Evolutionary conservation across 2,797 vertebrate genomes (phyloP).

Genomic region (Valencia hispanica): DNA sequence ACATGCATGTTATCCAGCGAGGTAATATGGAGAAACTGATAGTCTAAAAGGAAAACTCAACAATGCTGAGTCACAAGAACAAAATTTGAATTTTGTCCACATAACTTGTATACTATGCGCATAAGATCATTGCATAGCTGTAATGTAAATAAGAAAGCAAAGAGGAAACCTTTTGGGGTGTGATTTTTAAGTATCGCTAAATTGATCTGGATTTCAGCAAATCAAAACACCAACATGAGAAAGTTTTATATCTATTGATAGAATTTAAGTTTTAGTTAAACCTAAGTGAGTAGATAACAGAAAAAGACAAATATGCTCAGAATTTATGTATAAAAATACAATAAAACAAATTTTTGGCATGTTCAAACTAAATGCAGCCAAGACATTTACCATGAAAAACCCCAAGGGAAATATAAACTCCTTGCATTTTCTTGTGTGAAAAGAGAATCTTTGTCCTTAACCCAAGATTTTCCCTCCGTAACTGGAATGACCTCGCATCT

Average conservation of each 20-base stretch:
- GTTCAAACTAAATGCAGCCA: slow-evolving; percentile 43
- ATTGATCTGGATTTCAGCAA: neutral
- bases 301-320: slow-evolving; percentile 48
- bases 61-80: neutral
- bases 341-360: too few species aligned
- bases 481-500: slow-evolving; percentile 81
- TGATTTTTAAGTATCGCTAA: neutral
- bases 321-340: slow-evolving; percentile 25
- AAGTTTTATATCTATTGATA: neutral
- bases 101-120: neutral
- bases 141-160: neutral
- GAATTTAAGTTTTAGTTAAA: slow-evolving; percentile 7
- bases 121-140: neutral
- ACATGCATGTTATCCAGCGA: slow-evolving; percentile 14
- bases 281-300: slow-evolving; percentile 21
- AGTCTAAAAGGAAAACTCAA: neutral
- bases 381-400: slow-evolving; percentile 57
- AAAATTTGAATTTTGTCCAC: neutral
- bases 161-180: neutral
- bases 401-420: slow-evolving; percentile 75
- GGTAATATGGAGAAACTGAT: slow-evolving; percentile 7
- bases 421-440: slow-evolving; percentile 59
- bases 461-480: slow-evolving; percentile 71
- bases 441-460: slow-evolving; percentile 74
- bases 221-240: neutral